These are phyloP conservation scores for Passer domesticus DNA, from an alignment of 2,113 vertebrate genomes.

Conservation along the genomic window DNA sequence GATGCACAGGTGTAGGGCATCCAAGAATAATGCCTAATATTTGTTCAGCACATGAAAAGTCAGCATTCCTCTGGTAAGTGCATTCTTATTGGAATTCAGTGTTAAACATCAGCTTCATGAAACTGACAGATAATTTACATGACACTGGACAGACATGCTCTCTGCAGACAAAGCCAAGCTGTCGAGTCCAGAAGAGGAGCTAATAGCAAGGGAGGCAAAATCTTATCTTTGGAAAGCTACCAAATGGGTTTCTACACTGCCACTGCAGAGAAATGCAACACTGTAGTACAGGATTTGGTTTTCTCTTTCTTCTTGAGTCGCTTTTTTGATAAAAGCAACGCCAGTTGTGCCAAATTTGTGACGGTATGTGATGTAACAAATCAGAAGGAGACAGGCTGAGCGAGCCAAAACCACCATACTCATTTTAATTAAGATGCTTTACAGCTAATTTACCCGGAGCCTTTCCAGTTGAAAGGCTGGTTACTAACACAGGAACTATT, in stretches of 20 bases:
- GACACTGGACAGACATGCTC: neutral
- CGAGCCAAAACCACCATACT: conserved; percentile 32
- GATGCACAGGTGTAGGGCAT: neutral
- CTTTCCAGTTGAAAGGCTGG: conserved; percentile 69
- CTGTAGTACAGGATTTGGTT: rapidly evolving
- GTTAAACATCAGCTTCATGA: neutral
- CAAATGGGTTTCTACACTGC: neutral
- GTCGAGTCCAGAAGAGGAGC: neutral
- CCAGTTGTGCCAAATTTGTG: conserved; percentile 41
- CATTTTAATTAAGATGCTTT: conserved; percentile 72
- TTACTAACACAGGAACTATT: conserved; percentile 55
- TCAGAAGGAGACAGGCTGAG: conserved; percentile 43
- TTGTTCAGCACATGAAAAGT: neutral
- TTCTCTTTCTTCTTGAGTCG: neutral
- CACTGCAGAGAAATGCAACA: neutral
- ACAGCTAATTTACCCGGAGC: conserved; percentile 63
- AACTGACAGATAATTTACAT: neutral
- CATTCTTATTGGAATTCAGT: neutral
- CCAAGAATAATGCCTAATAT: neutral
- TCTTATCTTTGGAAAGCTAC: neutral
- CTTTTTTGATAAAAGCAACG: neutral
- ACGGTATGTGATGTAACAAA: conserved; percentile 28
- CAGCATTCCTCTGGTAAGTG: neutral
- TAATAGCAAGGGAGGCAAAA: neutral
- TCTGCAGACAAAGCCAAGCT: neutral